Evolutionary conservation across 2,888 invertebrate genomes (phyloP), one percentile per base, ranked within the genome.

Genomic region (Shargacucullia verbasci): DNA sequence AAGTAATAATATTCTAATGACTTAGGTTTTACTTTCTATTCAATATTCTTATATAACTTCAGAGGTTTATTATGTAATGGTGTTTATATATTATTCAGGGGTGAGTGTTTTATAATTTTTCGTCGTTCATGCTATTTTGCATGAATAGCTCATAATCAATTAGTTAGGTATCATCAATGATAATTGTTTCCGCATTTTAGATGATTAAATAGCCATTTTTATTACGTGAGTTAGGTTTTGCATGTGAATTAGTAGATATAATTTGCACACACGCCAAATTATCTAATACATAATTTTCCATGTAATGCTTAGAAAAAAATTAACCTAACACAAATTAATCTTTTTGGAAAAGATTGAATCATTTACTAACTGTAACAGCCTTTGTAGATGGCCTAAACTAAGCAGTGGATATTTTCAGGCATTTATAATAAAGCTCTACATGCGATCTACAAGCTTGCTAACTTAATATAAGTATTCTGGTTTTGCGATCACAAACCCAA

Each of bases 21-120:
- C 56, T 47, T 57, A 65, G 46, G 45, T 47, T 37, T 59, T 38
- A 64, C 76, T 77, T 77, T 78, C 77, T 68, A 73, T 72, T 13
- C 52, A 69, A 57, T 75, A 58, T 46, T 27, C 9, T 74, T 73
- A 63, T 49, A 31, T 72, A 69, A 70, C 45, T 67, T 50, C 35
- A 20, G 52, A 59, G 70, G 59, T 70, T 55, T 54, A 11, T 59
- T 70, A 38, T 34, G 13, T 63, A 58, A 67, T 20, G 20, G 20
- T 3, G 4, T 12, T 37, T 47, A 20, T 62, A 39, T 58, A 48
- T 20, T 69, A 44, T 38, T 64, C 35, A 50, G 43, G 69, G 45
- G 52, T 45, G 40, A 66, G 50, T 66, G 67, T 66, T 66, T 59
- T 59, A 50, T 44, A 25, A 59, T 50, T 35, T 33, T 8, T 33